phyloP scores from a whole-genome alignment of 2,797 vertebrate genomes.

The Bucorvus abyssinicus region DNA sequence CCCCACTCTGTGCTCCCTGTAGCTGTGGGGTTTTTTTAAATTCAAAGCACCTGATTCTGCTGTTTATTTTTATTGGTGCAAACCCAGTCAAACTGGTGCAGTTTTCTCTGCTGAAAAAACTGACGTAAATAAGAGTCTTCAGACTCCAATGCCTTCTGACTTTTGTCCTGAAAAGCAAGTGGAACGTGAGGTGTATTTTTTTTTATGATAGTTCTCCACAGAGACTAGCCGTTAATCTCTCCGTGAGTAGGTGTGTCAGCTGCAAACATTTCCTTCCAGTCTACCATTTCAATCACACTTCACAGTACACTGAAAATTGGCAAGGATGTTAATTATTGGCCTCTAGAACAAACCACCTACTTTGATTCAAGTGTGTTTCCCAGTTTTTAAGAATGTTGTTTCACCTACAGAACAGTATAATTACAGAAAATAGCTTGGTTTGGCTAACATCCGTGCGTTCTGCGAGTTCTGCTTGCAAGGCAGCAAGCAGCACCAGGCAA shows the following conservation, averaged over 20 bases:
- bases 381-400: constrained; percentile 70
- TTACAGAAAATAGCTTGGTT: constrained; percentile 71
- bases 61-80: neutral
- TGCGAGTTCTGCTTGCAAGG: constrained; percentile 43
- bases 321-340: constrained; percentile 73
- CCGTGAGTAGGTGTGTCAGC: constrained; percentile 68
- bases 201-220: constrained; percentile 69
- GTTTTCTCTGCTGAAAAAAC: constrained; percentile 18
- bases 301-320: constrained; percentile 75
- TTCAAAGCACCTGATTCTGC: neutral
- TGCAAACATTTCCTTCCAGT: constrained; percentile 74
- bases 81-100: neutral
- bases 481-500: constrained; percentile 4
- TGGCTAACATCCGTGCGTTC: constrained; percentile 60
- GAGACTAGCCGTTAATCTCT: constrained; percentile 69
- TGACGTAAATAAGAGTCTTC: constrained; percentile 17
- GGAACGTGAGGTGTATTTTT: constrained; percentile 49
- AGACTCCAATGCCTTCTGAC: constrained; percentile 14
- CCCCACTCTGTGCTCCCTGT: neutral
- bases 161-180: constrained; percentile 64
- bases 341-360: constrained; percentile 71
- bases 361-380: constrained; percentile 63
- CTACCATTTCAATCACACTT: constrained; percentile 75
- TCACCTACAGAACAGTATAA: constrained; percentile 66
- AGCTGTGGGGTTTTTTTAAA: neutral